Base-by-base conservation (phyloP, 2,888 invertebrate species). In the Capitulum mitella region DNA sequence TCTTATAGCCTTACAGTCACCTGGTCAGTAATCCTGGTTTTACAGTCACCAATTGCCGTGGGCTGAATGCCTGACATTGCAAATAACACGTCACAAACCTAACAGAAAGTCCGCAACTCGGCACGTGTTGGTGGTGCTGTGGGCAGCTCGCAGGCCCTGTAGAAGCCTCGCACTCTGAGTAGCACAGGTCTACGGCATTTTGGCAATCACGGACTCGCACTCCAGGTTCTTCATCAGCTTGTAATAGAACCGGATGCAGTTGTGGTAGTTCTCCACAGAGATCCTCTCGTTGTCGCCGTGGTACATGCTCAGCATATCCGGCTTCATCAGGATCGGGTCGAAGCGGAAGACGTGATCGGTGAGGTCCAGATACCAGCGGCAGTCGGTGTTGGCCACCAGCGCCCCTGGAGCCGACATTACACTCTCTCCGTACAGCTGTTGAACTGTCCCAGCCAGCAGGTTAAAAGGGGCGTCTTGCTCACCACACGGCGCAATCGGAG, bases 251-350 rank as follows among this genome's bases (percentile, higher is more conserved):
- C 87, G 86, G 19, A 88, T 84, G 40, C 85, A 84, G 81, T 86
- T 84, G 79, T 86, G 84, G 81, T 86, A 87, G 81, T 87, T 86
- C 74, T 84, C 83, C 3, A 87, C 82, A 14, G 86, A 84, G 54
- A 88, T 86, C 37, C 87, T 83, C 83, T 88, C 88, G 83, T 88
- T 85, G 82, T 85, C 82, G n/a, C 88, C 88, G 83, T 88, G 88
- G 82, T 87, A 85, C 78, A 86, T 83, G 40, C 80, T 78, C 0
- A 85, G 75, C 80, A 87, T 86, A 5, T 83, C 83, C 16, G 84
- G 84, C 75, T 82, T 78, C 29, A 84, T 61, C 26, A 82, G 74
- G 26, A 83, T 83, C 12, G 88, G 87, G 79, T 85, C 84, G 83
- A 88, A 87, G 61, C 88, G 84, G 82, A 88, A 88, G 32, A 88